Conservation (phyloP, 2,888 invertebrate genomes). For the Deroplatys truncata region DNA sequence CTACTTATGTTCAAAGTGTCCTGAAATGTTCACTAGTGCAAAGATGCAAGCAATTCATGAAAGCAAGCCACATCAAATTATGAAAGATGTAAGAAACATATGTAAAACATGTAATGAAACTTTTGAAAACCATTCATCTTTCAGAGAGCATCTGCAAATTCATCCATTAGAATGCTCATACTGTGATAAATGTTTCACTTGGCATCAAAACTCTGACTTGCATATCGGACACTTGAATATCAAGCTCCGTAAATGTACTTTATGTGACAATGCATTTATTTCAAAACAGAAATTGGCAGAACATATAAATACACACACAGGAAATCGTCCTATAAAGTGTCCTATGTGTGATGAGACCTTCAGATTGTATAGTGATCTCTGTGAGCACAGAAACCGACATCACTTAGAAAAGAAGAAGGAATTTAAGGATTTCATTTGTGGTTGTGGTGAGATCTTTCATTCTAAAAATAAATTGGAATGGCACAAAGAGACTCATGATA, state of each 20-base stretch:
- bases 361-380: slow-evolving; percentile 76
- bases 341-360: slow-evolving; percentile 75
- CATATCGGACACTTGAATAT: slow-evolving; percentile 78
- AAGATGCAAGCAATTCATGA: slow-evolving; percentile 41
- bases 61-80: slow-evolving; percentile 37
- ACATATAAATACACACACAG: slow-evolving; percentile 79
- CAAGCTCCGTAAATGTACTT: slow-evolving; percentile 68
- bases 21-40: slow-evolving; percentile 40
- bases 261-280: slow-evolving; percentile 77
- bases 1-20: slow-evolving; percentile 35
- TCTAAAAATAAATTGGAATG: slow-evolving; percentile 78
- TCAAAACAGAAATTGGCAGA: slow-evolving; percentile 78
- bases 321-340: slow-evolving; percentile 75
- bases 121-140: slow-evolving; percentile 63
- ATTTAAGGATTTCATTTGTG: slow-evolving; percentile 68
- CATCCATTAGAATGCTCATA: slow-evolving; percentile 80
- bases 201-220: slow-evolving; percentile 67
- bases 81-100: slow-evolving; percentile 40
- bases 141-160: slow-evolving; percentile 63
- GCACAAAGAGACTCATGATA: slow-evolving; percentile 83
- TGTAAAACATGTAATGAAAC: slow-evolving; percentile 63
- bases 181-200: slow-evolving; percentile 74
- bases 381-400: slow-evolving; percentile 76
- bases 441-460: slow-evolving; percentile 76
- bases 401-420: slow-evolving; percentile 70